phyloP scores from a whole-genome alignment of 2,113 vertebrate genomes.

The Megatriorchis doriae region DNA sequence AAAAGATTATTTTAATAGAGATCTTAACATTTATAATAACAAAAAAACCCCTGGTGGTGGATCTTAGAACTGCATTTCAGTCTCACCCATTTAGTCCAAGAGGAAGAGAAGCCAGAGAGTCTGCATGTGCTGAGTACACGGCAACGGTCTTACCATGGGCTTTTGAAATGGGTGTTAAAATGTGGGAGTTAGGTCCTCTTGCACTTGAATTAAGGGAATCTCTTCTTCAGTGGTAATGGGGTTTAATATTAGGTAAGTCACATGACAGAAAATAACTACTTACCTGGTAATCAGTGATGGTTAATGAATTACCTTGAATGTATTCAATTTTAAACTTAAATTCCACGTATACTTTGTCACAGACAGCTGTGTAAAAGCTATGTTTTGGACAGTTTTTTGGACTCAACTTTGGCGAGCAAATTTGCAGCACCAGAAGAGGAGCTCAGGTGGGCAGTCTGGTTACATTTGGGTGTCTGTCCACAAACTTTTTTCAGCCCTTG shows the following conservation, averaged over 20 bases:
- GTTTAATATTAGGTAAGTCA: background rate
- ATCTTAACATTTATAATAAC: background rate
- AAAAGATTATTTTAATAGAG: background rate
- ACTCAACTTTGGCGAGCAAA: background rate
- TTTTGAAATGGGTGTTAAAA: background rate
- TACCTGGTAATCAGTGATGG: background rate
- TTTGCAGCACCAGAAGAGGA: background rate
- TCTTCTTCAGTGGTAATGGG: background rate
- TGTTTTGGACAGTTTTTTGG: background rate
- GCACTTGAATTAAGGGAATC: background rate
- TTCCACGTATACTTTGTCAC: background rate
- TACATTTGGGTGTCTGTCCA: background rate
- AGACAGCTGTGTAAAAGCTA: background rate
- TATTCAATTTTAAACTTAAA: background rate
- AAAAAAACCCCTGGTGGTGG: background rate
- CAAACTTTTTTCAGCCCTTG: background rate
- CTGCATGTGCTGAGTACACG: accelerated
- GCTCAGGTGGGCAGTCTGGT: background rate
- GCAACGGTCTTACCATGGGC: accelerated
- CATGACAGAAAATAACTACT: background rate
- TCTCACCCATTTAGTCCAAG: background rate
- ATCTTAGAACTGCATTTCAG: background rate
- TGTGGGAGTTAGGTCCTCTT: background rate
- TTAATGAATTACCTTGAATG: background rate
- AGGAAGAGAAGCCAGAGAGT: background rate